These are phyloP conservation scores for Centruroides vittatus DNA, from an alignment of 1,140 invertebrate genomes.

Conservation along the genomic window DNA sequence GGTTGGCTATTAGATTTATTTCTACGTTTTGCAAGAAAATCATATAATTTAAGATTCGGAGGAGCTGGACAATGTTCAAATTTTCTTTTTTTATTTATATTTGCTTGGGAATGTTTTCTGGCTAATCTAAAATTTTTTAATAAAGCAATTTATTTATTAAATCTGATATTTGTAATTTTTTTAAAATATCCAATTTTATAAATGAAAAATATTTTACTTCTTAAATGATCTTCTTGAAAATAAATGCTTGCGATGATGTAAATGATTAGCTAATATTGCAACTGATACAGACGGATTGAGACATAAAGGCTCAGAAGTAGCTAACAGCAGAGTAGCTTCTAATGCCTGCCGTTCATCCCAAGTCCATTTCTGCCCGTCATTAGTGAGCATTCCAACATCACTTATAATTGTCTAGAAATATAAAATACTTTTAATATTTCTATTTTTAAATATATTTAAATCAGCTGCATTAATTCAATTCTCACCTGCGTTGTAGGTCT, in stretches of 20 bases:
- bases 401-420: constrained; percentile 42
- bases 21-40: constrained; percentile 37
- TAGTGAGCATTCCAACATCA: constrained; percentile 52
- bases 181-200: background rate
- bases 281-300: constrained; percentile 69
- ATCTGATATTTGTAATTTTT: background rate
- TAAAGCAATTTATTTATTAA: too few species aligned
- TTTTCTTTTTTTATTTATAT: constrained; percentile 72
- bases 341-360: constrained; percentile 59
- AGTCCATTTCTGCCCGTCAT: constrained; percentile 48
- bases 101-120: constrained; percentile 26
- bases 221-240: constrained; percentile 57
- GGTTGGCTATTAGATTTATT: constrained; percentile 14
- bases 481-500: constrained; percentile 59
- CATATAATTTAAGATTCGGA: constrained; percentile 54
- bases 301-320: constrained; percentile 68
- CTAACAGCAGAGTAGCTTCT: constrained; percentile 57
- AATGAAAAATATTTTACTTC: constrained; percentile 28
- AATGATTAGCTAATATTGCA: constrained; percentile 50
- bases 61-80: constrained; percentile 65
- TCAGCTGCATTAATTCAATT: too few species aligned
- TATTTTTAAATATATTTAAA: too few species aligned
- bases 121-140: constrained; percentile 20
- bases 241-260: constrained; percentile 54
- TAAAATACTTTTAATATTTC: too few species aligned